Percentiles rank a stretch among this genome's conserved stretches.
These are phyloP conservation scores for Agriopis marginaria DNA, from an alignment of 2,888 invertebrate genomes.

Conservation along the genomic window DNA sequence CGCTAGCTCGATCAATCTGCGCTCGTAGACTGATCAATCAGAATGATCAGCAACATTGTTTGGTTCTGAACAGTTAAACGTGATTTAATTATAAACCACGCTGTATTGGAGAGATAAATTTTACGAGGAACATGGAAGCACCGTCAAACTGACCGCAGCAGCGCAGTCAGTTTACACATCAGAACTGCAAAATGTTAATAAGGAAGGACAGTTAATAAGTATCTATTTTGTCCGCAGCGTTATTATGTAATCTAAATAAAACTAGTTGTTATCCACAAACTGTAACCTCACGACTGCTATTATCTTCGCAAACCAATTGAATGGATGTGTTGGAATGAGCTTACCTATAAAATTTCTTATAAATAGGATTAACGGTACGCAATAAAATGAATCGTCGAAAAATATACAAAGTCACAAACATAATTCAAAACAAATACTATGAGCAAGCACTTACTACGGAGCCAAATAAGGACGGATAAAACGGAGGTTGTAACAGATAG, in stretches of 20 bases:
- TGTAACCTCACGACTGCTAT: no score
- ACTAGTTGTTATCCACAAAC: no score
- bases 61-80: slow-evolving; percentile 51
- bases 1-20: slow-evolving; percentile 10
- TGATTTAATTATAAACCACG: slow-evolving; percentile 50
- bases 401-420: no score
- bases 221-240: not conserved
- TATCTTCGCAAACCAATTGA: no score
- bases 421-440: no score
- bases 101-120: slow-evolving; percentile 42
- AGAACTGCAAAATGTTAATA: slow-evolving; percentile 21
- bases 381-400: no score
- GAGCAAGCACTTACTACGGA: no score
- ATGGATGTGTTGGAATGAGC: no score
- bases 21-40: slow-evolving; percentile 20
- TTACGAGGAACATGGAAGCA: slow-evolving; percentile 40
- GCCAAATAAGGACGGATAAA: no score
- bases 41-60: slow-evolving; percentile 48
- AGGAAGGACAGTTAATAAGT: slow-evolving; percentile 2
- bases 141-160: slow-evolving; percentile 38
- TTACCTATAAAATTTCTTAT: no score
- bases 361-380: no score
- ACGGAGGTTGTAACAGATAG: no score
- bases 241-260: not conserved
- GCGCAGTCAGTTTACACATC: slow-evolving; percentile 33